Evolutionary conservation across 2,888 invertebrate genomes (phyloP).

Genomic region (Eupelmus urozonus): DNA sequence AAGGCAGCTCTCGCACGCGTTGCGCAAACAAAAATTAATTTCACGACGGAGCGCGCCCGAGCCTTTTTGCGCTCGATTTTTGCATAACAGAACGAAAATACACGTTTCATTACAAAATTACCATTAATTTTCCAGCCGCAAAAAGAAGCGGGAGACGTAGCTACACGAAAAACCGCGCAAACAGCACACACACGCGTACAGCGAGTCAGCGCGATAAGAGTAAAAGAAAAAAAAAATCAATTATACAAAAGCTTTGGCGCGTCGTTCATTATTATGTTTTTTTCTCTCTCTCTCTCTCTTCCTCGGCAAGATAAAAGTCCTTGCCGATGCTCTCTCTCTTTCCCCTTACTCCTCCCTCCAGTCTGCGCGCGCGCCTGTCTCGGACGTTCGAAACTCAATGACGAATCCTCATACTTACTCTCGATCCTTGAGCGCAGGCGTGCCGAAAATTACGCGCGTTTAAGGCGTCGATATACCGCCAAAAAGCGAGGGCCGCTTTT

Average conservation of each 20-base stretch:
- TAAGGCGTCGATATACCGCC: slow-evolving; percentile 17
- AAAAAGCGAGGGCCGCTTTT: slow-evolving; percentile 18
- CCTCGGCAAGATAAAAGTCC: slow-evolving; percentile 32
- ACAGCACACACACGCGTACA: background rate
- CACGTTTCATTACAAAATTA: slow-evolving; percentile 6
- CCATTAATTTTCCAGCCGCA: slow-evolving; percentile 1
- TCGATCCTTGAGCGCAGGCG: slow-evolving; percentile 45
- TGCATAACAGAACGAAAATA: slow-evolving; percentile 22
- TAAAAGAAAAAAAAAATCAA: slow-evolving; percentile 24
- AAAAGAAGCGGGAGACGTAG: background rate
- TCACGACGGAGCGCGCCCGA: background rate
- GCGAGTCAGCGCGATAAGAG: background rate
- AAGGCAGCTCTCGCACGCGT: slow-evolving; percentile 43
- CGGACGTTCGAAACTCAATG: slow-evolving; percentile 41
- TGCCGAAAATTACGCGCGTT: slow-evolving; percentile 25
- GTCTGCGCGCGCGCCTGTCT: background rate
- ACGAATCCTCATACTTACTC: slow-evolving; percentile 49
- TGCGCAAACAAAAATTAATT: slow-evolving; percentile 49
- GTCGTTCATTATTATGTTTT: background rate
- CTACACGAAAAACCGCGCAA: background rate
- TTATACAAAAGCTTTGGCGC: slow-evolving; percentile 26
- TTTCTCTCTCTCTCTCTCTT: slow-evolving; percentile 7
- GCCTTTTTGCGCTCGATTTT: slow-evolving; percentile 17
- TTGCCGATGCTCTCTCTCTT: slow-evolving; percentile 9
- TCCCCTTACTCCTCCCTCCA: background rate